A percentile compares a stretch with the other conserved stretches of the same genome.
These are phyloP conservation scores for Malacoctenus gilli DNA, from an alignment of 2,797 vertebrate species.

Conservation along the genomic window DNA sequence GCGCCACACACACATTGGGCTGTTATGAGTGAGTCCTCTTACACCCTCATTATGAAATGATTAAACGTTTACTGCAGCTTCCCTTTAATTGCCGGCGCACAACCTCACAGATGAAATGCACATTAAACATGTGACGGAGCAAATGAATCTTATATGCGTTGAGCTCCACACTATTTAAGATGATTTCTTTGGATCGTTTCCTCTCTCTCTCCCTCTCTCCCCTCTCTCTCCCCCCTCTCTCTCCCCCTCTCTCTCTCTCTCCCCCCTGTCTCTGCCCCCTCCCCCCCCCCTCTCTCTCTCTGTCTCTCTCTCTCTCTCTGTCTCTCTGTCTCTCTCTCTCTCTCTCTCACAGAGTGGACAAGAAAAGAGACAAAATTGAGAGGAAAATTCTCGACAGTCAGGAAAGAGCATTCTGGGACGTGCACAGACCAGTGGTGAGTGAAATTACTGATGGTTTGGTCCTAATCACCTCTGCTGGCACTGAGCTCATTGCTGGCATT, in stretches of 20 bases:
- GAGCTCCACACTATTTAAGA: background rate
- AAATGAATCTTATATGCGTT: background rate
- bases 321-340: background rate
- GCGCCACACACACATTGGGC: constrained; percentile 16
- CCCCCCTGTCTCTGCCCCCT: background rate
- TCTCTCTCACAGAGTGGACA: constrained; percentile 88
- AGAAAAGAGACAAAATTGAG: constrained; percentile 98
- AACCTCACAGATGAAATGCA: constrained; percentile 31
- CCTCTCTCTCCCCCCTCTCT: background rate
- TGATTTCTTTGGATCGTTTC: constrained; percentile 2
- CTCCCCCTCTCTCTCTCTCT: background rate
- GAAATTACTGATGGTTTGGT: constrained; percentile 32
- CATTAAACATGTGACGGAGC: constrained; percentile 21
- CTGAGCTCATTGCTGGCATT: constrained; percentile 1
- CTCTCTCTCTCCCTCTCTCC: background rate
- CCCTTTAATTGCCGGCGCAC: constrained; percentile 4
- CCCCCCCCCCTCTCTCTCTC: no score
- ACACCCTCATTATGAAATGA: constrained; percentile 26
- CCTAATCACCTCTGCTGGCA: constrained; percentile 14
- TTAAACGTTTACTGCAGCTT: constrained; percentile 11
- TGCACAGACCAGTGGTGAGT: constrained; percentile 97
- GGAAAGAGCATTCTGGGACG: constrained; percentile 97
- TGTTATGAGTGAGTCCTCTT: constrained; percentile 19
- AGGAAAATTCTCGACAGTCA: constrained; percentile 98
- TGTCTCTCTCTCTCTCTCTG: constrained; percentile 7